A percentile compares a stretch with the other conserved stretches of the same genome.
Evolutionary conservation across 2,888 invertebrate species (phyloP).

Genomic region (Watsonalla binaria): DNA sequence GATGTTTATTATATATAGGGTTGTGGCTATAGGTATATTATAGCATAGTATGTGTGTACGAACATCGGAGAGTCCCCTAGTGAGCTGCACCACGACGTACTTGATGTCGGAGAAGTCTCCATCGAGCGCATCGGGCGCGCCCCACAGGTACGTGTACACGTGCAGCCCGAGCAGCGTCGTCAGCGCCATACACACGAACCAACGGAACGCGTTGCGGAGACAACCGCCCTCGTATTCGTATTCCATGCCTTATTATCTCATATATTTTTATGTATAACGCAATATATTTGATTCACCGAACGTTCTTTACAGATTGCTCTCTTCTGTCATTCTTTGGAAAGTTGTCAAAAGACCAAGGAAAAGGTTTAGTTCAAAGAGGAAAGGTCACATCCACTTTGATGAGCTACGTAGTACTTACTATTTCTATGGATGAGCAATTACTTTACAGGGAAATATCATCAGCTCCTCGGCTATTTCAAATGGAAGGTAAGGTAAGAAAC

Average conservation of each 20-base stretch:
- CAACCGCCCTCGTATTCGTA: slow-evolving; percentile 31
- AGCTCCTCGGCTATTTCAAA: slow-evolving; percentile 60
- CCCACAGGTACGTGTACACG: slow-evolving; percentile 50
- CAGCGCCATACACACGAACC: slow-evolving; percentile 55
- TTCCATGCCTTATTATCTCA: slow-evolving; percentile 30
- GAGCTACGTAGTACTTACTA: too few relatives aligned
- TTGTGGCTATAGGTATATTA: too few relatives aligned
- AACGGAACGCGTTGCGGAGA: slow-evolving; percentile 42
- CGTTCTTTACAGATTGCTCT: too few relatives aligned
- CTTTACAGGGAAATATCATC: slow-evolving; percentile 63
- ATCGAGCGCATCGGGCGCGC: slow-evolving; percentile 38
- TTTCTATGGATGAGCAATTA: neutral
- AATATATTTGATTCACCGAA: too few relatives aligned
- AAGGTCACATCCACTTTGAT: too few relatives aligned
- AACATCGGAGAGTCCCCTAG: slow-evolving; percentile 58
- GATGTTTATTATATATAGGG: too few relatives aligned
- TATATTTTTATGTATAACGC: neutral
- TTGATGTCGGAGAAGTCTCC: slow-evolving; percentile 58
- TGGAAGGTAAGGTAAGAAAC: too few relatives aligned
- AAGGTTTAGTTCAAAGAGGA: too few relatives aligned
- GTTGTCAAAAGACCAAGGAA: too few relatives aligned
- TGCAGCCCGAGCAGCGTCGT: slow-evolving; percentile 56
- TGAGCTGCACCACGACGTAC: slow-evolving; percentile 60
- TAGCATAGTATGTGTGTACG: neutral
- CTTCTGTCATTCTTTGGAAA: neutral